These are phyloP conservation scores for Parazoanthus atlanticus DNA, from an alignment of 92 coral and sea anemone species.

Conservation along the genomic window DNA sequence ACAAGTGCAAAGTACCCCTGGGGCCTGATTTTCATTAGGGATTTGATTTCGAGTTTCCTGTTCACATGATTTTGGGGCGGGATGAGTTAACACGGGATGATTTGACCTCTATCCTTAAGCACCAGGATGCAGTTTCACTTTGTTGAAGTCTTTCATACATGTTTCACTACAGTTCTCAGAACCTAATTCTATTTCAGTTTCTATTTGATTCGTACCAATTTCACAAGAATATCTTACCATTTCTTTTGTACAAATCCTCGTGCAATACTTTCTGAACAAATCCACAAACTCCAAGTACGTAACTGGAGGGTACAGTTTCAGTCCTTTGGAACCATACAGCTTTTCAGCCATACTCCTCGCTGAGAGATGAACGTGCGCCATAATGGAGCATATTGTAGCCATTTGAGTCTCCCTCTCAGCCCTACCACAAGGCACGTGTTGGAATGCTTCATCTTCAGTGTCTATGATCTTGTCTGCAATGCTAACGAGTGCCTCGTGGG, in stretches of 20 bases:
- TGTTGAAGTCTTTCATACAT: too few species aligned
- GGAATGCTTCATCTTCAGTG: slow-evolving; percentile 59
- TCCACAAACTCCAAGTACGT: slow-evolving; percentile 85
- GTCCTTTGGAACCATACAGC: slow-evolving; percentile 68
- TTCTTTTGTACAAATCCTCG: slow-evolving; percentile 74
- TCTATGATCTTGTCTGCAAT: slow-evolving; percentile 75
- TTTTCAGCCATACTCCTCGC: slow-evolving; percentile 71
- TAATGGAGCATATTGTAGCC: slow-evolving; percentile 81
- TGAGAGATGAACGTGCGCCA: slow-evolving; percentile 93
- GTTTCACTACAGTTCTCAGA: too few species aligned
- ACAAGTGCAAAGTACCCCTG: too few species aligned
- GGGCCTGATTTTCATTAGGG: too few species aligned
- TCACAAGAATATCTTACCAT: slow-evolving; percentile 57
- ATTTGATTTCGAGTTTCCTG: too few species aligned
- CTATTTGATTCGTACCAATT: too few species aligned
- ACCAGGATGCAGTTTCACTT: too few species aligned
- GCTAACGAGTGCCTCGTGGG: slow-evolving; percentile 79
- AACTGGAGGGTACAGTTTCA: slow-evolving; percentile 84
- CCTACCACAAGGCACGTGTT: slow-evolving; percentile 56
- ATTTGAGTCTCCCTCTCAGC: slow-evolving; percentile 60
- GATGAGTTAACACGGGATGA: too few species aligned
- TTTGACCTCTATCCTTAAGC: too few species aligned
- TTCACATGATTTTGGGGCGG: too few species aligned
- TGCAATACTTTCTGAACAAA: slow-evolving; percentile 79
- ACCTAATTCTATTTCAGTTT: too few species aligned